phyloP scores from a whole-genome alignment of 1,140 invertebrate species.

The Penaeus indicus region DNA sequence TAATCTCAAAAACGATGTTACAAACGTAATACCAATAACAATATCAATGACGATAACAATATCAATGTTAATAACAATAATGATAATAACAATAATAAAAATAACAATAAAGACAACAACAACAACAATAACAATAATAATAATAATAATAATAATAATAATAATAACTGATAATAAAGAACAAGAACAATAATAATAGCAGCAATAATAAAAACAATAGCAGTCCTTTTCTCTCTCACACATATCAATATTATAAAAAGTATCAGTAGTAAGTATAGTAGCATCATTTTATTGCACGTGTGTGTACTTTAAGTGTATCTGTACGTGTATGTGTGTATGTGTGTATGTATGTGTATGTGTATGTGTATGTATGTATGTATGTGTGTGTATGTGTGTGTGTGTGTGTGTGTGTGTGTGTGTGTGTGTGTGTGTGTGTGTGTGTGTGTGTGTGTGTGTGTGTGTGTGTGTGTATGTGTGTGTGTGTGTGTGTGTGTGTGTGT shows the following conservation, averaged over 20 bases:
- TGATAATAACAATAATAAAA: no score
- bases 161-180: no score
- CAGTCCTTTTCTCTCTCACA: neutral
- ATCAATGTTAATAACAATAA: no score
- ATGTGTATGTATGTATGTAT: neutral
- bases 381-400: neutral
- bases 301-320: neutral
- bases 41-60: no score
- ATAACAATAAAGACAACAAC: no score
- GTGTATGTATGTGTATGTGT: neutral
- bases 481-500: neutral
- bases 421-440: neutral
- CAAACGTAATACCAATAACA: no score
- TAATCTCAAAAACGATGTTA: no score
- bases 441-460: neutral
- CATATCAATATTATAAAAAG: neutral
- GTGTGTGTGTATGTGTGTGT: conserved; percentile 4
- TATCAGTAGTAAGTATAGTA: no score
- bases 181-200: no score
- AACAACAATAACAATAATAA: no score
- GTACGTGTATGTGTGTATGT: neutral
- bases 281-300: neutral
- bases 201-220: no score
- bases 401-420: neutral
- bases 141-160: no score